A percentile compares a stretch with the other conserved stretches of the same genome.
Evolutionary conservation across 2,113 vertebrate species (phyloP).

Genomic region (Sebastes schlegelii): DNA sequence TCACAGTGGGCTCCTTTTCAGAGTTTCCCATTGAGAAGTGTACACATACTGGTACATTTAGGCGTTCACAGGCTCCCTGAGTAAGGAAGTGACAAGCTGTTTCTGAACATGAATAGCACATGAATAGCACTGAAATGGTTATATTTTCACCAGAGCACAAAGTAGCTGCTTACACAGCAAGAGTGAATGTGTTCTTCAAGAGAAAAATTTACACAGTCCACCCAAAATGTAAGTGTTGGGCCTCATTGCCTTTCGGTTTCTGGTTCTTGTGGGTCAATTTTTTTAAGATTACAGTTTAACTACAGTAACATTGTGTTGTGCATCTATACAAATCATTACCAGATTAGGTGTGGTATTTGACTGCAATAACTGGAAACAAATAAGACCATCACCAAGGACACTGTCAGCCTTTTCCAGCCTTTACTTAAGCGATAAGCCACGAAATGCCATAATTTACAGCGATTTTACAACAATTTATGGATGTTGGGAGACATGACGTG

Average conservation of each 20-base stretch:
- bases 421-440: neutral
- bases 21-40: neutral
- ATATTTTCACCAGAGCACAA: neutral
- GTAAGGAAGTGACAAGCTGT: neutral
- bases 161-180: neutral
- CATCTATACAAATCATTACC: neutral
- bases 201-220: neutral
- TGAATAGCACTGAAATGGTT: neutral
- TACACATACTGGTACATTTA: neutral
- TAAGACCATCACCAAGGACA: neutral
- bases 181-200: neutral
- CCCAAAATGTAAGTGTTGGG: neutral
- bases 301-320: neutral
- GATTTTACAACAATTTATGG: too few relatives aligned
- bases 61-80: neutral
- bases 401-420: neutral
- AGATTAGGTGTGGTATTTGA: conserved; percentile 1
- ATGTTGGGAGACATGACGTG: too few relatives aligned
- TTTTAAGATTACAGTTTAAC: neutral
- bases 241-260: neutral
- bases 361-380: conserved; percentile 7
- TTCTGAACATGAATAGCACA: conserved; percentile 17
- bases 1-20: neutral
- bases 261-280: neutral
- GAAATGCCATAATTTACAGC: too few relatives aligned